Percentiles rank a stretch among this genome's conserved stretches.
These are phyloP conservation scores for Myripristis murdjan DNA, from an alignment of 2,797 vertebrate species.

Conservation along the genomic window DNA sequence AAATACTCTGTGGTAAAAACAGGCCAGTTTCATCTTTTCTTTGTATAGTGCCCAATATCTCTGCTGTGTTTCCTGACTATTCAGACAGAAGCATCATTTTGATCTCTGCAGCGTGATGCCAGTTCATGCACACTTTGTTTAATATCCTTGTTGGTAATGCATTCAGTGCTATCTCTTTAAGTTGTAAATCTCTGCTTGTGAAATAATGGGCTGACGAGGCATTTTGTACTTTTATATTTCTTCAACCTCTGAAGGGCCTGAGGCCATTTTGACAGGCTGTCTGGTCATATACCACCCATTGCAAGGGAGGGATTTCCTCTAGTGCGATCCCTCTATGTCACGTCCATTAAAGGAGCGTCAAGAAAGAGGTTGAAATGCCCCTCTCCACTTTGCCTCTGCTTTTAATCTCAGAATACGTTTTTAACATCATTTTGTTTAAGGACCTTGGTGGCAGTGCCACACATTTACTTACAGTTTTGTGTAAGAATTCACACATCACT, in stretches of 20 bases:
- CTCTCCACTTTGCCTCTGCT: constrained; percentile 29
- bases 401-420: constrained; percentile 31
- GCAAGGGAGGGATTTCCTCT: constrained; percentile 13
- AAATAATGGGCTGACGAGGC: constrained; percentile 40
- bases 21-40: constrained; percentile 13
- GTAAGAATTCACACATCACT: too few relatives aligned
- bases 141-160: constrained; percentile 6
- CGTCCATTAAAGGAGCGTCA: constrained; percentile 9
- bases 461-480: too few relatives aligned
- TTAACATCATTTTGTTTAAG: constrained; percentile 29
- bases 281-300: constrained; percentile 28
- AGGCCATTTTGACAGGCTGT: constrained; percentile 53
- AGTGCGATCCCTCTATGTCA: background rate
- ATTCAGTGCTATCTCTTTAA: constrained; percentile 26
- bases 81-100: background rate
- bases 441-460: background rate
- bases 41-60: background rate
- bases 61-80: background rate
- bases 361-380: constrained; percentile 1
- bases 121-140: background rate
- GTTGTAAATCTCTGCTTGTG: constrained; percentile 43
- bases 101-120: background rate
- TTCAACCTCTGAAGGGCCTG: constrained; percentile 28
- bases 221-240: constrained; percentile 30
- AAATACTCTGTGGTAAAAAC: constrained; percentile 34